Evolutionary conservation across 2,888 invertebrate genomes (phyloP), one percentile per base, ranked within the genome.

Genomic region (Ennomos erosarius): DNA sequence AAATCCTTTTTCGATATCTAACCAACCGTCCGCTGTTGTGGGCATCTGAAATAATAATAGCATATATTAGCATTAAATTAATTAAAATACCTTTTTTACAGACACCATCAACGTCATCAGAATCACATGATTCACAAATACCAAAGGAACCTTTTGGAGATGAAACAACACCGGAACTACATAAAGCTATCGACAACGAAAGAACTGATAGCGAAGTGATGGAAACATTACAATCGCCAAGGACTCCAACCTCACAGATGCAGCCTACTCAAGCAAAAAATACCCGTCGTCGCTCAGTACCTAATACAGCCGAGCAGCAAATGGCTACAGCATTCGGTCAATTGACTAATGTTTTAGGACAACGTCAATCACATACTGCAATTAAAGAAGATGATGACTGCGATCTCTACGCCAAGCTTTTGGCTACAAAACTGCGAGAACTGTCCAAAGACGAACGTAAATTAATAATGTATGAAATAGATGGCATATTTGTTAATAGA

Each of bases 381-480:
- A 2, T 13, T 42, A 8, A 48, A n/a, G 36, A 59, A 54, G 49
- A 54, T 10, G 59, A 59, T 47, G 59, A 55, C 8, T 54, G 54
- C 46, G 59, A 59, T 35, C 37, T 59, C 1, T 59, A 55, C 34
- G 49, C 39, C 11, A 65, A 65, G 34, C 39, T 67, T n/a, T 48
- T 67, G 40, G 67, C 69, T 16, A 65, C 3, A 64, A 71, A 68
- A 43, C 51, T 71, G n/a, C 48, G 68, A 13, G 61, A 64, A 62
- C 52, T 71, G 16, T 43, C 68, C 3, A 51, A 46, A 16, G 60
- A 66, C 12, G 63, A 68, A 62, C 34, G 69, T 10, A 55, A 53
- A 50, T 10, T 62, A 16, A 52, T 71, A 10, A 65, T 67, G 65
- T 62, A 62, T 33, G 52, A 64, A 44, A 65, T 67, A 54, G 61